Conservation (phyloP, 1,140 invertebrate genomes). For the Semibalanus balanoides region DNA sequence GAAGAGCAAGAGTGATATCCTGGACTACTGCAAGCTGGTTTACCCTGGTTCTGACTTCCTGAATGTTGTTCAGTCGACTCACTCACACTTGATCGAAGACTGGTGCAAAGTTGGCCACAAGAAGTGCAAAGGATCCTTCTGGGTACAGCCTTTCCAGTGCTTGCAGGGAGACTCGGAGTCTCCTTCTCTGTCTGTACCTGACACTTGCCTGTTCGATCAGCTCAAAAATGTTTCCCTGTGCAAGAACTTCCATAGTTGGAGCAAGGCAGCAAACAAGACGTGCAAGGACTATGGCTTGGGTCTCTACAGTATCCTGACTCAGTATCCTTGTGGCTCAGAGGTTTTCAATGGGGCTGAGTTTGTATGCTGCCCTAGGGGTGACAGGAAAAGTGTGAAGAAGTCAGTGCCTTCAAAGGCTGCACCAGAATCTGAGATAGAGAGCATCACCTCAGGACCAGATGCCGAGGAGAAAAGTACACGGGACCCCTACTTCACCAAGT, state of each 20-base stretch:
- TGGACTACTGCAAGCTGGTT: slow-evolving; percentile 91
- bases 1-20: slow-evolving; percentile 79
- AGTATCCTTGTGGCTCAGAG: slow-evolving; percentile 89
- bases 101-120: slow-evolving; percentile 77
- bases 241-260: slow-evolving; percentile 86
- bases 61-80: slow-evolving; percentile 93
- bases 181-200: slow-evolving; percentile 93
- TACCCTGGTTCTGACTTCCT: slow-evolving; percentile 94
- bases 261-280: slow-evolving; percentile 73
- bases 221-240: slow-evolving; percentile 93
- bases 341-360: slow-evolving; percentile 97
- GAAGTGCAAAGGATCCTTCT: slow-evolving; percentile 59
- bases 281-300: slow-evolving; percentile 74
- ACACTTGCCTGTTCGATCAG: slow-evolving; percentile 96
- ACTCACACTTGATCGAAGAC: slow-evolving; percentile 78
- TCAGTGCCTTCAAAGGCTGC: neutral
- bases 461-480: slow-evolving; percentile 27
- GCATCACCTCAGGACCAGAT: neutral
- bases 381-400: neutral
- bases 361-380: slow-evolving; percentile 78
- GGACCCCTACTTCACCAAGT: slow-evolving; percentile 88
- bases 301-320: slow-evolving; percentile 88
- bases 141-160: slow-evolving; percentile 91
- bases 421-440: neutral
- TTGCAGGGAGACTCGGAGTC: slow-evolving; percentile 95